A percentile compares a stretch with the other conserved stretches of the same genome.
Evolutionary conservation across 1,140 invertebrate genomes (phyloP).

Genomic region (Andricus grossulariae): DNA sequence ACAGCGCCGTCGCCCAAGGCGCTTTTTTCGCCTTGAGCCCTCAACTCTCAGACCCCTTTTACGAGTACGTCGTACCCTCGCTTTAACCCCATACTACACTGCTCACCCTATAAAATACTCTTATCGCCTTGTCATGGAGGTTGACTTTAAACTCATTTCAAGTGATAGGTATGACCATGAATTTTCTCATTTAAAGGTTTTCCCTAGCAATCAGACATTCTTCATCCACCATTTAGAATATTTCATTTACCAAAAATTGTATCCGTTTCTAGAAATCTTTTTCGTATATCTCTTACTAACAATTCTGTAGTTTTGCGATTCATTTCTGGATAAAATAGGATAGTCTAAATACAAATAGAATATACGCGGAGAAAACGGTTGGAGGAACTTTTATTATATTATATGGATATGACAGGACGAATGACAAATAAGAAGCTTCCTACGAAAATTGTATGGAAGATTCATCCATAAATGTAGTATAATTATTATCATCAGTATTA

Average conservation of each 20-base stretch:
- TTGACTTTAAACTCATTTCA: constrained; percentile 8
- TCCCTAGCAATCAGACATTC: background rate
- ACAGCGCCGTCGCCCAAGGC: constrained; percentile 10
- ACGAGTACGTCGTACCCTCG: background rate
- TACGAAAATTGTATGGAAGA: no score
- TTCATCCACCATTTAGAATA: background rate
- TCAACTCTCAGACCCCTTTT: background rate
- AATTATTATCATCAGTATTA: no score
- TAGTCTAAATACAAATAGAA: no score
- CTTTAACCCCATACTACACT: background rate
- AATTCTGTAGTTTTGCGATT: no score
- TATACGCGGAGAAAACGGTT: no score
- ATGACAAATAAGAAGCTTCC: no score
- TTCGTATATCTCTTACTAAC: no score
- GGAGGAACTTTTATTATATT: no score
- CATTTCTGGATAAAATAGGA: no score
- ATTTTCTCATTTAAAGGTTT: background rate
- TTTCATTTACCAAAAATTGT: background rate
- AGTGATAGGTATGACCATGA: background rate
- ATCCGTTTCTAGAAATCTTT: no score
- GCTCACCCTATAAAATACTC: constrained; percentile 13
- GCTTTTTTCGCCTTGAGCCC: constrained; percentile 6
- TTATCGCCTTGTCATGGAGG: background rate
- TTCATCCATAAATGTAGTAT: no score
- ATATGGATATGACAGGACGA: no score